Evolutionary conservation across 2,113 vertebrate genomes (phyloP).

Genomic region (Spizaetus ornatus): DNA sequence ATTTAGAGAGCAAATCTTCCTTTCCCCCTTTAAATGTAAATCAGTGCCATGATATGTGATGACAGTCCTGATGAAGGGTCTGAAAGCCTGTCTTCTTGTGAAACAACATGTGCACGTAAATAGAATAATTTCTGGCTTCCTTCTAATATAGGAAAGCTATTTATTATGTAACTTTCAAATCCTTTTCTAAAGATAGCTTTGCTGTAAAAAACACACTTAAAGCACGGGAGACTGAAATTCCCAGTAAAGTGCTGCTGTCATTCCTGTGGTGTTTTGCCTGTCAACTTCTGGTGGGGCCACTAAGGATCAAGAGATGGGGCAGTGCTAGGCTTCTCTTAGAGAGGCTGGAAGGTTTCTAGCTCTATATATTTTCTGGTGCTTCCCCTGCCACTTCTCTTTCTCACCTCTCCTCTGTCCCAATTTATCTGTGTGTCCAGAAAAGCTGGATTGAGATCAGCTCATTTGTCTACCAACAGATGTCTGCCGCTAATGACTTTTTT

Average conservation of each 20-base stretch:
- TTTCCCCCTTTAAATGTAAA: constrained; percentile 9
- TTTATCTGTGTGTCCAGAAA: neutral
- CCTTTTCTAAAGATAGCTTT: neutral
- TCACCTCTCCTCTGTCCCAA: neutral
- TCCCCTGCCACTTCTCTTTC: neutral
- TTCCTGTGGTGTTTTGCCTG: neutral
- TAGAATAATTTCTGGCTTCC: neutral
- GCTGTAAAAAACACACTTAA: neutral
- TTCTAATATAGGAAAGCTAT: neutral
- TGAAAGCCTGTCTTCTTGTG: neutral
- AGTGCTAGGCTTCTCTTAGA: neutral
- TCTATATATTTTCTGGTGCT: neutral
- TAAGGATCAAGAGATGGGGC: neutral
- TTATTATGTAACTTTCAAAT: neutral
- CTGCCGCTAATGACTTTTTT: neutral
- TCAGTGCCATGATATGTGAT: neutral
- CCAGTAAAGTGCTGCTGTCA: neutral
- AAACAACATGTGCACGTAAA: neutral
- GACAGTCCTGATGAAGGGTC: neutral
- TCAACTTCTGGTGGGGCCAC: neutral
- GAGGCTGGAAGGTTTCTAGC: neutral
- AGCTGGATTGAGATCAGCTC: neutral
- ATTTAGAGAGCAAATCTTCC: neutral
- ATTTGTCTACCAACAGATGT: neutral
- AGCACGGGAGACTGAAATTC: neutral